phyloP scores from a whole-genome alignment of 2,888 invertebrate genomes.

The Aethes cnicana region DNA sequence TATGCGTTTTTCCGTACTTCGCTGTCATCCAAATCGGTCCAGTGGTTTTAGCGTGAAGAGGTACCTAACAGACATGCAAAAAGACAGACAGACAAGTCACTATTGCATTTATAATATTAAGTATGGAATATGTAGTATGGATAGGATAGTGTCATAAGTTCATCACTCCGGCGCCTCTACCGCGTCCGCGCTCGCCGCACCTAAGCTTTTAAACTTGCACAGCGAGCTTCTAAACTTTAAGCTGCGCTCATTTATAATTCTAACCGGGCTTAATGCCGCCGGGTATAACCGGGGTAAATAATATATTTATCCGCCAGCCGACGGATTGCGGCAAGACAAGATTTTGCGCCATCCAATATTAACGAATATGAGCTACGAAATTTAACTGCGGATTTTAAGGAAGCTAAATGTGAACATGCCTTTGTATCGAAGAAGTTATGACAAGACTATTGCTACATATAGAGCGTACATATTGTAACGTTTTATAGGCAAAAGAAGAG shows the following conservation, averaged over 20 bases:
- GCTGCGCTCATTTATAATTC: slow-evolving; percentile 81
- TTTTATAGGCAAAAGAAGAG: too few species aligned
- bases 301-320: slow-evolving; percentile 61
- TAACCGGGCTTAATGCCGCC: slow-evolving; percentile 76
- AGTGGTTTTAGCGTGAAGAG: too few species aligned
- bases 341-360: slow-evolving; percentile 8
- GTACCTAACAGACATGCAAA: too few species aligned
- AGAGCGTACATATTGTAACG: too few species aligned
- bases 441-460: too few species aligned
- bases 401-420: too few species aligned
- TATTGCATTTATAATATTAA: not conserved
- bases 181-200: slow-evolving; percentile 39
- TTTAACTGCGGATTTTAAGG: slow-evolving; percentile 2
- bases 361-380: too few species aligned
- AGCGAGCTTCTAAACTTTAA: slow-evolving; percentile 80
- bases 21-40: too few species aligned
- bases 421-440: too few species aligned
- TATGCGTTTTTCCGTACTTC: too few species aligned
- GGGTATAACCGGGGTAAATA: slow-evolving; percentile 79
- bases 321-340: slow-evolving; percentile 11
- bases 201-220: slow-evolving; percentile 82
- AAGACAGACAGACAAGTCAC: too few species aligned
- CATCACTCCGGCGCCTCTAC: slow-evolving; percentile 45
- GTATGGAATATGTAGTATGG: not conserved
- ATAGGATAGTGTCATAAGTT: not conserved